A percentile compares a stretch with the other conserved stretches of the same genome.
Conservation (phyloP, 2,888 invertebrate genomes). For the Miltochrista miniata region DNA sequence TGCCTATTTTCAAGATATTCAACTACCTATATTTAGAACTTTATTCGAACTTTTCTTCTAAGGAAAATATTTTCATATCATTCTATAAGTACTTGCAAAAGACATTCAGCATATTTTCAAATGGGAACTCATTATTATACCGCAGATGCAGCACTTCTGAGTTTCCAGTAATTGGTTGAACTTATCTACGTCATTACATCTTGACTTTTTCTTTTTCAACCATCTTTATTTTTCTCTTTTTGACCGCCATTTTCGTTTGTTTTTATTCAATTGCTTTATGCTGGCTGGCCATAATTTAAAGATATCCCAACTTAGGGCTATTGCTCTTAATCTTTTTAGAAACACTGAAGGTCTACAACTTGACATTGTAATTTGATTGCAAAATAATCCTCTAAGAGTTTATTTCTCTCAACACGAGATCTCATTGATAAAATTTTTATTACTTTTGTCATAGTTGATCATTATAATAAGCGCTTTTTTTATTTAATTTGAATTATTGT, state of each 20-base stretch:
- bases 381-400: background rate
- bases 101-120: conserved; percentile 70
- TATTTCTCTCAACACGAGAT: too few species aligned
- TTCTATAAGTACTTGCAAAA: conserved; percentile 46
- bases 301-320: conserved; percentile 48
- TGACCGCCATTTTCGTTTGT: conserved; percentile 71
- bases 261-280: conserved; percentile 80
- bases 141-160: conserved; percentile 76
- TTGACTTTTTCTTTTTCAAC: conserved; percentile 71
- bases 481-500: too few species aligned
- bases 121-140: conserved; percentile 71
- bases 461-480: too few species aligned
- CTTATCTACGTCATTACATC: conserved; percentile 83
- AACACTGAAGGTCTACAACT: conserved; percentile 15
- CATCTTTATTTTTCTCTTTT: conserved; percentile 70
- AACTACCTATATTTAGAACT: background rate
- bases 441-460: too few species aligned
- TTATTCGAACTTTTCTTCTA: conserved; percentile 3
- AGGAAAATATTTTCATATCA: conserved; percentile 40
- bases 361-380: background rate
- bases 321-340: conserved; percentile 45
- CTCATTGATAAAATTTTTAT: too few species aligned
- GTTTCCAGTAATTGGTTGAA: conserved; percentile 78
- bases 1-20: too few species aligned
- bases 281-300: conserved; percentile 54